Base-by-base conservation (phyloP, 2,797 vertebrate genomes). In the Lophura swinhoii region DNA sequence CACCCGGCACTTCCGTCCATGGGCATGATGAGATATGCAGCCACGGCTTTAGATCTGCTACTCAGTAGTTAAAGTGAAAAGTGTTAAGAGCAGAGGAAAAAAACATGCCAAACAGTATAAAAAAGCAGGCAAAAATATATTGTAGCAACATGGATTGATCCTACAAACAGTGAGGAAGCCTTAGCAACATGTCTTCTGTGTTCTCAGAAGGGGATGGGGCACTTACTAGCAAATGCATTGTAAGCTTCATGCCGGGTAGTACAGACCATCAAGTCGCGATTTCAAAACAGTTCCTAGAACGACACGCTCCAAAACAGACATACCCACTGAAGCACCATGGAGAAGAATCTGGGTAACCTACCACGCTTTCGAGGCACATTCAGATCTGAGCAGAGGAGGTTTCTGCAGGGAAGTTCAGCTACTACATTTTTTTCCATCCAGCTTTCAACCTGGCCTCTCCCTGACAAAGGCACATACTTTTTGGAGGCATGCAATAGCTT, bases 31-130 rank as follows among this genome's bases (percentile, higher is more conserved):
- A 43, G 33, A 41, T 28, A 6, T 3, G 33, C 41, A 53, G 78
- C 49, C 68, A 7, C 0, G 0, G 85, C 64, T 77, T 73, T 15
- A 0, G 1, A 3, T 4, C 63, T 46, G 67, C 84, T 59, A 35
- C 2, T 3, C 4, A 3, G 48, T 0, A 22, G 9, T 6, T 33
- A 21, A 6, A 75, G 23, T 0, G 8, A 22, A 2, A 60, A 6
- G 33, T 2, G 24, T 46, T 23, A 35, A 51, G 77, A 69, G 67
- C 22, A 23, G 33, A 81, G 62, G 62, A 8, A 64, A 64, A 68
- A 62, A 11, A n/a, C 26, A 15, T 18, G 62, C 55, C 59, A 64
- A 88, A 33, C 10, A 41, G 11, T 1, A 41, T 21, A 16, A 64
- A 63, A 24, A 33, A 35, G 60, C 2, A 12, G n/a, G 11, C 31